A percentile compares a stretch with the other conserved stretches of the same genome.
Evolutionary conservation across 2,888 invertebrate genomes (phyloP).

Genomic region (Parnassius orleans): DNA sequence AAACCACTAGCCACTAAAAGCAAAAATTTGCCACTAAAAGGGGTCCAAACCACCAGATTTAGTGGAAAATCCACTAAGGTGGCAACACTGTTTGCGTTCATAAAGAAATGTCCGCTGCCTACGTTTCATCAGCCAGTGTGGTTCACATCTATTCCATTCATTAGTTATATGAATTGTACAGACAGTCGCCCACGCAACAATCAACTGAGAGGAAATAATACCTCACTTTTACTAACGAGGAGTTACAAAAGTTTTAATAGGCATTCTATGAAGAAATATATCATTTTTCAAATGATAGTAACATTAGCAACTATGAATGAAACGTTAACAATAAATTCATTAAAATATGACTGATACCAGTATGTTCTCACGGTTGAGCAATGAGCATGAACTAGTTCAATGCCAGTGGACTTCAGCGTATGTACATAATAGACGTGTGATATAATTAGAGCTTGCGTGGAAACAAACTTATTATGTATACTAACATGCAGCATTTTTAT

Average conservation of each 20-base stretch:
- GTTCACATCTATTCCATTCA: conserved; percentile 33
- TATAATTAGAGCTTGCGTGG: conserved; percentile 28
- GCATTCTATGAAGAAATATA: conserved; percentile 19
- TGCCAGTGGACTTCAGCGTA: conserved; percentile 34
- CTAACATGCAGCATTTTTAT: no score
- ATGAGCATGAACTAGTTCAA: conserved; percentile 36
- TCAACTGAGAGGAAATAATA: conserved; percentile 54
- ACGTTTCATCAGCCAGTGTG: conserved; percentile 18
- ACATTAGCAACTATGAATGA: conserved; percentile 10
- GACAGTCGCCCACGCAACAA: conserved; percentile 59
- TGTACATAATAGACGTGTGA: conserved; percentile 28
- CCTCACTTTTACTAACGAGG: conserved; percentile 42
- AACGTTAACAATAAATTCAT: conserved; percentile 22
- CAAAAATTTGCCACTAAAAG: no score
- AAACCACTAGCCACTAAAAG: no score
- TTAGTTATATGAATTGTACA: conserved; percentile 35
- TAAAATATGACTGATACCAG: conserved; percentile 23
- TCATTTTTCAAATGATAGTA: conserved; percentile 21
- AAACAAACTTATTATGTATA: background rate
- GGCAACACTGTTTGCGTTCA: conserved; percentile 21
- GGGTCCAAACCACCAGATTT: no score
- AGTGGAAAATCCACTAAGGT: no score
- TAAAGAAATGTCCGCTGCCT: conserved; percentile 18
- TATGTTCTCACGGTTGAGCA: conserved; percentile 37
- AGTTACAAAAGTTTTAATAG: conserved; percentile 35